Conservation (phyloP, 2,888 invertebrate genomes). For the Ptychoptera albimana region DNA sequence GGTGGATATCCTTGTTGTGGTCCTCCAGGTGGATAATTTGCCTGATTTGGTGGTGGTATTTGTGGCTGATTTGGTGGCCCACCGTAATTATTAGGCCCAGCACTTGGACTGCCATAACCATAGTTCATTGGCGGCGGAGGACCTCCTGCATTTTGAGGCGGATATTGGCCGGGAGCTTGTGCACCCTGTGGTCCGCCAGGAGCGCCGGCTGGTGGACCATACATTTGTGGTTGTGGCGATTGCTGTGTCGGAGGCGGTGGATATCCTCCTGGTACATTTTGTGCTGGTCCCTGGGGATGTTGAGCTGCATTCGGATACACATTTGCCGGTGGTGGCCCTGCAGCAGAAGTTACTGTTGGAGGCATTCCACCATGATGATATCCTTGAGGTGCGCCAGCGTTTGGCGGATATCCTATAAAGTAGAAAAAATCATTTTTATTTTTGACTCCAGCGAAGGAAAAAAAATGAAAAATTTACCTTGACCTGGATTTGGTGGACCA, state of each 20-base stretch:
- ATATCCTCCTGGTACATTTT: slow-evolving; percentile 24
- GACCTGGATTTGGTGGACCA: slow-evolving; percentile 21
- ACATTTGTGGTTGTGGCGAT: slow-evolving; percentile 28
- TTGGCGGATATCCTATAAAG: slow-evolving; percentile 42
- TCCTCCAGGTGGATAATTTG: slow-evolving; percentile 26
- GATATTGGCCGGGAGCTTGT: slow-evolving; percentile 29
- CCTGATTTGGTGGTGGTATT: slow-evolving; percentile 24
- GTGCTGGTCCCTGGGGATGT: slow-evolving; percentile 31
- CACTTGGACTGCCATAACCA: slow-evolving; percentile 31
- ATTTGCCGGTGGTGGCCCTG: slow-evolving; percentile 26
- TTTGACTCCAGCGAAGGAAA: no score
- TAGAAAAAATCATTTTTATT: no score
- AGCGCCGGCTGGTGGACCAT: slow-evolving; percentile 25
- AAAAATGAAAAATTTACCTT: slow-evolving; percentile 10
- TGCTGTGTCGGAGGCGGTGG: slow-evolving; percentile 30
- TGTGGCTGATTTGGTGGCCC: slow-evolving; percentile 11
- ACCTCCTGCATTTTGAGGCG: slow-evolving; percentile 25
- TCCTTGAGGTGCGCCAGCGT: slow-evolving; percentile 39
- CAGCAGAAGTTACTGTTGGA: slow-evolving; percentile 24
- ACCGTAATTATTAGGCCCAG: slow-evolving; percentile 24
- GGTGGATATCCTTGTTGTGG: slow-evolving; percentile 30
- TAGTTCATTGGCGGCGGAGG: slow-evolving; percentile 33
- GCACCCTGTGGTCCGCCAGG: slow-evolving; percentile 24
- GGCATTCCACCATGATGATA: slow-evolving; percentile 35
- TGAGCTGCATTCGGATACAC: slow-evolving; percentile 33